Conservation (phyloP, 2,113 vertebrate genomes). For the Erythrocercus mccallii region DNA sequence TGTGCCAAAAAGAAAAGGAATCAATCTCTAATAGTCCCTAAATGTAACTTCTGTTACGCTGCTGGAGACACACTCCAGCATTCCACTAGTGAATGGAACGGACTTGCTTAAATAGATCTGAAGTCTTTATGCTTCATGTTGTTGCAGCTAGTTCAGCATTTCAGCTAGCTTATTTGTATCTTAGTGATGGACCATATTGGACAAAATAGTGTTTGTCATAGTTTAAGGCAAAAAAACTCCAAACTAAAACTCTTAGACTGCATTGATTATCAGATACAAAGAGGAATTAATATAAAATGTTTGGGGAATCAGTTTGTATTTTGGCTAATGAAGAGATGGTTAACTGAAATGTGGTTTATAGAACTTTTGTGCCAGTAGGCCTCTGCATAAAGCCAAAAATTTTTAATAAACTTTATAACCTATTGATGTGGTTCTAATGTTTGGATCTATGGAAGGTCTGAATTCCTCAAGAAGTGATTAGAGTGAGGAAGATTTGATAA, state of each 20-base stretch:
- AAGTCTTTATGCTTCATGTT: not conserved
- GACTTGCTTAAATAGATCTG: not conserved
- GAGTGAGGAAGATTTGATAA: not conserved
- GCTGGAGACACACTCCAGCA: not conserved
- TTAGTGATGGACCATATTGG: not conserved
- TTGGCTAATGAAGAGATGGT: not conserved
- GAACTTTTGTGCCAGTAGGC: not conserved
- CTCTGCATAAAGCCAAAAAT: not conserved
- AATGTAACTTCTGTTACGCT: not conserved
- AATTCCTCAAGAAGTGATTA: not conserved
- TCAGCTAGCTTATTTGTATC: not conserved
- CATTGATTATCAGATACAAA: not conserved
- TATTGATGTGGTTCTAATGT: rapidly evolving
- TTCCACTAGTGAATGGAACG: not conserved
- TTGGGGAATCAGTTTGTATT: not conserved
- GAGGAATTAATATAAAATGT: not conserved
- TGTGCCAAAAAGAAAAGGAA: not conserved
- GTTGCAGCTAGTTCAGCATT: not conserved
- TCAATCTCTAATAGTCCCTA: not conserved
- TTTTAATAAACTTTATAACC: not conserved
- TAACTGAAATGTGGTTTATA: not conserved
- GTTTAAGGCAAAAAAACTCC: not conserved
- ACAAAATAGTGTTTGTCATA: not conserved
- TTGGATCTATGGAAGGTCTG: not conserved
- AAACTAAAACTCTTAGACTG: not conserved